Evolutionary conservation across 2,888 invertebrate genomes (phyloP), one percentile per base, ranked within the genome.

Genomic region (Alcis repandata): DNA sequence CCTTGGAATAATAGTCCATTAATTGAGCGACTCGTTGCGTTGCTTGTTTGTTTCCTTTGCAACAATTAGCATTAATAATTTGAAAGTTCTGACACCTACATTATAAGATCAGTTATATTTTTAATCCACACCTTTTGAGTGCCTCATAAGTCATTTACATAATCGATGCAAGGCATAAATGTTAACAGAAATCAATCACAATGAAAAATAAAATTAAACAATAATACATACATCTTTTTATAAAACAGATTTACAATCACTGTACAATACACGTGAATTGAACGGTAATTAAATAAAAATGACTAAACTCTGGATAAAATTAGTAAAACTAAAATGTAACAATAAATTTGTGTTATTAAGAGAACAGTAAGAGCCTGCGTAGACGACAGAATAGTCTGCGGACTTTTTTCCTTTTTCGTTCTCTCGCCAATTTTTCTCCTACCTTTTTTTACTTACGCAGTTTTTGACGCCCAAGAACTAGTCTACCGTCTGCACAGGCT

Each of bases 131-230:
- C 36, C 15, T 49, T 7, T 49, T 2, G 17, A 52, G 41, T 59
- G 46, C 41, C 15, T 17, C 6, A 13, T 27, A 19, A 27, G 27
- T 2, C 49, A 64, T 48, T 62, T 59, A 63, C 59, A 45, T 71
- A 71, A 73, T 77, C 68, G 70, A 74, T 77, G 80, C 79, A 80
- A 82, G 80, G 80, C 78, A 76, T 72, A 76, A 74, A 77, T 66
- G 72, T 75, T 59, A 51, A 65, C 73, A 72, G 64, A 74, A 77
- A 79, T 75, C 57, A 77, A 72, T 74, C 71, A 74, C 69, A 79
- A 79, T 71, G 57, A 70, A 74, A 74, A 27, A 73, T 72, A 68
- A 68, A 78, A 74, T 75, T 73, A 73, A 67, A 68, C 71, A 69
- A 71, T 74, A 71, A 70, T 73, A 68, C 73, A 76, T 74, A 79